A percentile compares a stretch with the other conserved stretches of the same genome.
These are phyloP conservation scores for Phenganax subtilis DNA, from an alignment of 92 coral and sea anemone species.

Conservation along the genomic window DNA sequence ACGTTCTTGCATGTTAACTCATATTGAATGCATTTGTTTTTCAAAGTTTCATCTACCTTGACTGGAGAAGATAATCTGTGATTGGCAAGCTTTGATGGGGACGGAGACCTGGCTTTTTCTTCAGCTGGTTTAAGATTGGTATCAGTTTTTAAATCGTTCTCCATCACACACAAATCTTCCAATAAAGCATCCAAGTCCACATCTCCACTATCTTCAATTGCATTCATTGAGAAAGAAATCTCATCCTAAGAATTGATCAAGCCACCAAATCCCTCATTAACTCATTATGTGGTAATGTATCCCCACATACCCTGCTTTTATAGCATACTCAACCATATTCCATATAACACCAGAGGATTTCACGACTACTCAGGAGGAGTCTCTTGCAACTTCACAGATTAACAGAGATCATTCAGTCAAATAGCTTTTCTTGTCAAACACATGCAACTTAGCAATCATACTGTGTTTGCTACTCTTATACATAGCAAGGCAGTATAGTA, in stretches of 20 bases:
- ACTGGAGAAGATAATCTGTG: conserved; percentile 35
- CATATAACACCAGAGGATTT: too few species aligned
- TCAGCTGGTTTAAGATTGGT: conserved; percentile 21
- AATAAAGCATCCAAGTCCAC: conserved; percentile 92
- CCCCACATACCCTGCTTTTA: too few species aligned
- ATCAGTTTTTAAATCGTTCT: conserved; percentile 69
- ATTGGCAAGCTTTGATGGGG: conserved; percentile 29
- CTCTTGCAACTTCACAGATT: too few species aligned
- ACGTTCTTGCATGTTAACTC: background rate
- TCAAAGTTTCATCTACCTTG: conserved; percentile 1
- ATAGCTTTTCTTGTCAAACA: too few species aligned
- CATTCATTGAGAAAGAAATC: conserved; percentile 75
- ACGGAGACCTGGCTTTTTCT: conserved; percentile 37
- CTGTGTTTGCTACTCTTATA: too few species aligned
- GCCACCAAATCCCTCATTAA: too few species aligned
- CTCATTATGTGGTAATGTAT: too few species aligned
- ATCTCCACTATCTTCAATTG: conserved; percentile 91
- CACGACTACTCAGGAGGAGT: too few species aligned
- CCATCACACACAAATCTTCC: conserved; percentile 93
- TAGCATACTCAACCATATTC: too few species aligned
- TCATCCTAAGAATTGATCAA: conserved; percentile 55
- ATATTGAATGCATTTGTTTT: background rate
- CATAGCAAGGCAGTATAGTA: conserved; percentile 41
- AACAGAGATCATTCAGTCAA: too few species aligned
- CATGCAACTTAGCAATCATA: too few species aligned